These are phyloP conservation scores for Muricea muricata DNA, from an alignment of 92 coral and sea anemone species.

Conservation along the genomic window DNA sequence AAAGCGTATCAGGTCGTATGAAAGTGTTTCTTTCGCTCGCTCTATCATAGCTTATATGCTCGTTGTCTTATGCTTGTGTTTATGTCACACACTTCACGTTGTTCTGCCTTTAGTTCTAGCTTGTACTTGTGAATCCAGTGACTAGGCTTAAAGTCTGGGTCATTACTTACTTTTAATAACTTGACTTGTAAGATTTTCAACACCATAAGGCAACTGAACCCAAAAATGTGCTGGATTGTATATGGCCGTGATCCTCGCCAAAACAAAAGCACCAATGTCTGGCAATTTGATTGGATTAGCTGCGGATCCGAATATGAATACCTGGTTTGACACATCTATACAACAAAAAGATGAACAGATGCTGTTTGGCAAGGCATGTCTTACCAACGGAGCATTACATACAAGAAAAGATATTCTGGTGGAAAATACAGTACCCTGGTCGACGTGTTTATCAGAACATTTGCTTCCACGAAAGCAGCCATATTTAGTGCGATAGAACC, in stretches of 20 bases:
- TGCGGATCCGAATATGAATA: neutral
- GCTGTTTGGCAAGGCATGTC: too few species aligned
- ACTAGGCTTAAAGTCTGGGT: neutral
- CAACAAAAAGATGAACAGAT: too few species aligned
- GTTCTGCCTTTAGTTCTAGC: too few species aligned
- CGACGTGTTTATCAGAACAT: constrained; percentile 81
- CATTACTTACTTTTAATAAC: constrained; percentile 76
- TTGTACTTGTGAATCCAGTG: neutral
- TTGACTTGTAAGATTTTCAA: constrained; percentile 82
- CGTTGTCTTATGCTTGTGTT: too few species aligned
- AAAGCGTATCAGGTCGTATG: too few species aligned
- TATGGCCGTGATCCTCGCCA: constrained; percentile 92
- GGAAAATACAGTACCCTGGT: constrained; percentile 74
- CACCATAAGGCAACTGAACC: constrained; percentile 96
- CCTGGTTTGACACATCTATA: neutral
- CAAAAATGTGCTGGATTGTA: constrained; percentile 96
- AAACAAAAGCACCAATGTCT: constrained; percentile 89
- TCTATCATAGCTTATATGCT: too few species aligned
- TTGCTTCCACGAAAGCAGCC: constrained; percentile 87
- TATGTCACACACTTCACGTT: too few species aligned
- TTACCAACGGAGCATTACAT: too few species aligned
- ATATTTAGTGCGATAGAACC: constrained; percentile 70
- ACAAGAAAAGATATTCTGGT: too few species aligned
- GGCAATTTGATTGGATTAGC: constrained; percentile 70
- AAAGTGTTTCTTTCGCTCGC: too few species aligned